These are phyloP conservation scores for Aythya baeri DNA, from an alignment of 2,113 vertebrate species.

Conservation along the genomic window DNA sequence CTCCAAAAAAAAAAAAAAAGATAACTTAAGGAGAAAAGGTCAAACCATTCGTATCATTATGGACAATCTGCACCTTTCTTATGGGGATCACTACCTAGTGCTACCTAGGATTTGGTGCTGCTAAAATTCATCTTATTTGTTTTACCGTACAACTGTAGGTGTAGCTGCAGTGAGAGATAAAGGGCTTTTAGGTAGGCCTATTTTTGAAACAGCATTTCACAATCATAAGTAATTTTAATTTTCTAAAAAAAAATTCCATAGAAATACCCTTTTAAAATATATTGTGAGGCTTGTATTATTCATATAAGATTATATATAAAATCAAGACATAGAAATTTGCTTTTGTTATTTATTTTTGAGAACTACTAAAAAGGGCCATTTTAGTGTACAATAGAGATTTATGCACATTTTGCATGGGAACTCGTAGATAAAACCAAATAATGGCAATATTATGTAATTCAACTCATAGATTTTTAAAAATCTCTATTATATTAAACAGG, in stretches of 20 bases:
- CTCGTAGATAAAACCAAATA: background rate
- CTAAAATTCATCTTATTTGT: background rate
- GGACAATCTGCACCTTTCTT: background rate
- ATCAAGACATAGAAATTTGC: background rate
- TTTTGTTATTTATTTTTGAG: background rate
- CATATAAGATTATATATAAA: background rate
- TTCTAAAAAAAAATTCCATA: background rate
- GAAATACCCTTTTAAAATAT: background rate
- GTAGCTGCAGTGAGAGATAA: background rate
- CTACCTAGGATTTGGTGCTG: background rate
- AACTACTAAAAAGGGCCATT: background rate
- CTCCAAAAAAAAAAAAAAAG: background rate
- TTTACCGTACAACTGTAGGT: background rate
- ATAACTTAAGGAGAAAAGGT: background rate
- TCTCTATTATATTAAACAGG: background rate
- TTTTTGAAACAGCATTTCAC: background rate
- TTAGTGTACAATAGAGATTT: background rate
- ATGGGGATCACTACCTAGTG: background rate
- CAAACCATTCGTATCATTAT: background rate
- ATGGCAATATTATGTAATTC: background rate
- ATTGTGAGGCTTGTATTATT: background rate
- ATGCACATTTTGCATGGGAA: background rate
- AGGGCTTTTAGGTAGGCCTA: background rate
- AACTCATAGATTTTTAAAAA: background rate
- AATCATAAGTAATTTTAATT: background rate